These are phyloP conservation scores for Mallotus villosus DNA, from an alignment of 2,797 vertebrate genomes.

Conservation along the genomic window DNA sequence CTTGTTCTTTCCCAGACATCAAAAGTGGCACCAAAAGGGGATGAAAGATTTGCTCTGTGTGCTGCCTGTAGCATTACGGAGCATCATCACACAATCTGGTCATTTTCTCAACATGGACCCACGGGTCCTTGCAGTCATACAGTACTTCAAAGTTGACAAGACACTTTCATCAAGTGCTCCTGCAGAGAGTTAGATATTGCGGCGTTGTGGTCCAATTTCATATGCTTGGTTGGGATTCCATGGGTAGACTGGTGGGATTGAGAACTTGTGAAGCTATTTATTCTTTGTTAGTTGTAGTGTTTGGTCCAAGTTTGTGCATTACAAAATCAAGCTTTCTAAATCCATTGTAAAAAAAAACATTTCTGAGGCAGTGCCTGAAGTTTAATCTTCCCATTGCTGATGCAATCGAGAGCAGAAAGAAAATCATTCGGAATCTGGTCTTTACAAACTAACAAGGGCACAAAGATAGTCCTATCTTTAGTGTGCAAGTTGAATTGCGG, in stretches of 20 bases:
- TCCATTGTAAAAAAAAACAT: no score
- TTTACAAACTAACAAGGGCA: no score
- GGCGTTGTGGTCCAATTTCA: not conserved
- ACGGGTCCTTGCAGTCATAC: not conserved
- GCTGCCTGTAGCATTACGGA: not conserved
- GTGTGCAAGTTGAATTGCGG: not conserved
- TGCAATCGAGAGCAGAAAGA: not conserved
- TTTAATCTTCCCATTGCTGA: no score
- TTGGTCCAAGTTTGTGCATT: no score
- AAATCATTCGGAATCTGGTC: not conserved
- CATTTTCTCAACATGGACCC: not conserved
- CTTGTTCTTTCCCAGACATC: not conserved
- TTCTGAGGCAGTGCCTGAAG: no score
- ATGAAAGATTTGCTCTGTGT: not conserved
- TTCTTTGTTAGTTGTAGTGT: no score
- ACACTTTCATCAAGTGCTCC: not conserved
- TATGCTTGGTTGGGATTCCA: not conserved
- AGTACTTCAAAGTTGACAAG: conserved; percentile 3
- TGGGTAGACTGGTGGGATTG: no score
- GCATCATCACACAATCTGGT: not conserved
- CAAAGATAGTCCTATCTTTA: no score
- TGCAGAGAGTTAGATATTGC: not conserved
- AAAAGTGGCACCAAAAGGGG: not conserved
- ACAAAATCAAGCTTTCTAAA: no score
- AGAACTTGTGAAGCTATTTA: no score